Evolutionary conservation across 2,888 invertebrate genomes (phyloP).

Genomic region (Sinopyrophorus schimmeli): DNA sequence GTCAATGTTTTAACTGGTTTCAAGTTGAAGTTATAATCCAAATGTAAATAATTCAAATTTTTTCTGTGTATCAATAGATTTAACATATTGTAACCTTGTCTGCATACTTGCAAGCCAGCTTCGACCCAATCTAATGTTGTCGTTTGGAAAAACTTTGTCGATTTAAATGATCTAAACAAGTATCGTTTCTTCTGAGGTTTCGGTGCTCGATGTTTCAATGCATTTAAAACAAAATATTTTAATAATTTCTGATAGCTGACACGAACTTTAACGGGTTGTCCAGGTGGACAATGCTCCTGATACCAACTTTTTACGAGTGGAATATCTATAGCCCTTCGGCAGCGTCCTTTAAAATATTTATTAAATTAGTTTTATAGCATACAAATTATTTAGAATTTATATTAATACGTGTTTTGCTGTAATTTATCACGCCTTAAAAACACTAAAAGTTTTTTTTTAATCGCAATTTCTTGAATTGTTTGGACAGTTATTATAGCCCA

Average conservation of each 20-base stretch:
- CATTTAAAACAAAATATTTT: constrained; percentile 98
- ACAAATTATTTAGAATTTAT: constrained; percentile 10
- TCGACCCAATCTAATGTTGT: constrained; percentile 99
- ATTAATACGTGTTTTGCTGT: too few species aligned
- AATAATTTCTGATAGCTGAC: constrained; percentile 99
- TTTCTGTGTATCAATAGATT: constrained; percentile 98
- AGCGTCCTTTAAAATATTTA: too few species aligned
- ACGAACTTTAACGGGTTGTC: constrained; percentile 97
- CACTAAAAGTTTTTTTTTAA: too few species aligned
- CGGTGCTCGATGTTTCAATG: constrained; percentile 94
- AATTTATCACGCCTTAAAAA: too few species aligned
- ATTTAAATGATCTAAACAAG: constrained; percentile 97
- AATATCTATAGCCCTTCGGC: constrained; percentile 92
- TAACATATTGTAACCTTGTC: constrained; percentile 99
- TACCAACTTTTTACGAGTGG: constrained; percentile 98
- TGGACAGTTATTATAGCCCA: not conserved
- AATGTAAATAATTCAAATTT: constrained; percentile 98
- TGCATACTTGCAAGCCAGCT: constrained; percentile 95
- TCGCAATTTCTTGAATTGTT: too few species aligned
- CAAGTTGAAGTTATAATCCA: constrained; percentile 99
- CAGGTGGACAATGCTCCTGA: constrained; percentile 90
- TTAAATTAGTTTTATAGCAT: too few species aligned
- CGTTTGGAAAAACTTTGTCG: constrained; percentile 99
- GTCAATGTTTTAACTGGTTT: constrained; percentile 99
- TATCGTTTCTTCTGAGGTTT: constrained; percentile 99